Conservation (phyloP, 2,113 vertebrate genomes). For the Marmota flaviventris region DNA sequence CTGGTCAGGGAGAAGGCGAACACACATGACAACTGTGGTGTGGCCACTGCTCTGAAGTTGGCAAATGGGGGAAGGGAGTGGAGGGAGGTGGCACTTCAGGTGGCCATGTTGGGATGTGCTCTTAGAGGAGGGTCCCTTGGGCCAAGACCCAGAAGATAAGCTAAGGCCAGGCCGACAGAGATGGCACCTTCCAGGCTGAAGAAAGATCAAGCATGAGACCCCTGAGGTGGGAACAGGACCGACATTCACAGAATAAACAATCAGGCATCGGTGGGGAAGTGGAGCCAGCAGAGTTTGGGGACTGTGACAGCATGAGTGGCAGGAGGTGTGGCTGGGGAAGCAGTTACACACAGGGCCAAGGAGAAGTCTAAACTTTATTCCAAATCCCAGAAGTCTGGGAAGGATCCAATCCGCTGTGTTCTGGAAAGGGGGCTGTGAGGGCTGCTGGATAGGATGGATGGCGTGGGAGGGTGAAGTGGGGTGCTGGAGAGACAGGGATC, state of each 20-base stretch:
- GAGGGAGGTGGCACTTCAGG: background rate
- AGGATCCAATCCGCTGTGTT: fast-evolving
- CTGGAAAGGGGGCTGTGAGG: background rate
- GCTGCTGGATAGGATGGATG: fast-evolving
- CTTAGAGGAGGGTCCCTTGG: background rate
- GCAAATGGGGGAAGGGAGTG: fast-evolving
- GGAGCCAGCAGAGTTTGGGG: background rate
- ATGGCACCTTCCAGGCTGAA: background rate
- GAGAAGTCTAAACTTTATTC: background rate
- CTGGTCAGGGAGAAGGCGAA: background rate
- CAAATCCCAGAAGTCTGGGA: background rate
- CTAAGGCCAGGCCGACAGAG: background rate
- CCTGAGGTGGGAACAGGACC: background rate
- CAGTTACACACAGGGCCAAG: no score
- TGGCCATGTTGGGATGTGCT: background rate
- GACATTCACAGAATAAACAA: background rate
- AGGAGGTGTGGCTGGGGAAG: background rate
- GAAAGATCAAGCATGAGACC: background rate
- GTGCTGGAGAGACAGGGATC: background rate
- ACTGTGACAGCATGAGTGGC: no score
- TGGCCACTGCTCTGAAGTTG: background rate
- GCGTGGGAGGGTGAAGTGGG: background rate
- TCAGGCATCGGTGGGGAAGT: background rate
- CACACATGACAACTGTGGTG: background rate
- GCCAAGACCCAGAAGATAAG: background rate